Evolutionary conservation across 2,797 vertebrate genomes (phyloP).

Genomic region (Kryptopterus vitreolus): DNA sequence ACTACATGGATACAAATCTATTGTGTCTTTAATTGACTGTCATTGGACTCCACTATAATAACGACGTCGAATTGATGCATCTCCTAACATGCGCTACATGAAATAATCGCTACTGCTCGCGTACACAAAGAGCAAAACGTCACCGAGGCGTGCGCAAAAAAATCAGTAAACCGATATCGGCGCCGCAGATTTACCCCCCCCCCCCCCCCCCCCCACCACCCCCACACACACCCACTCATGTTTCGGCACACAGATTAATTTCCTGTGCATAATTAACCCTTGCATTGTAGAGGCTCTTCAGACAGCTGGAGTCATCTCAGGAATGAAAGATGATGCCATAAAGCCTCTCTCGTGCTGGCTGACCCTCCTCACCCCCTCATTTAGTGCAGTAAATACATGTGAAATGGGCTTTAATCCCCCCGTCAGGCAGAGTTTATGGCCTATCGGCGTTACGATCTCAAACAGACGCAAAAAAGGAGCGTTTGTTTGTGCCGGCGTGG

Average conservation of each 20-base stretch:
- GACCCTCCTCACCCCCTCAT: constrained; percentile 37
- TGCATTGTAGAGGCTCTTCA: constrained; percentile 5
- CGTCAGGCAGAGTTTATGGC: constrained; percentile 39
- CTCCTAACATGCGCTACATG: neutral
- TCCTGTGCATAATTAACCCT: constrained; percentile 33
- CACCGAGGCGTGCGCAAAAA: neutral
- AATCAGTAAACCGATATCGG: constrained; percentile 27
- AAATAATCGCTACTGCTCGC: neutral
- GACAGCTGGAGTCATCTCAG: constrained; percentile 1
- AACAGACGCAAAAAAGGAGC: constrained; percentile 11
- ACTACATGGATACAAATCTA: neutral
- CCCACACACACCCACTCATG: too few relatives aligned
- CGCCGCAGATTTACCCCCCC: too few relatives aligned
- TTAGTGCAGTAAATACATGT: constrained; percentile 43
- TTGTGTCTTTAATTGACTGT: neutral
- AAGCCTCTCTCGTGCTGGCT: constrained; percentile 20
- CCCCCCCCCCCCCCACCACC: too few relatives aligned
- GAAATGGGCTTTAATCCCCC: constrained; percentile 43
- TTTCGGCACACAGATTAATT: constrained; percentile 18
- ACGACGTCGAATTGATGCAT: neutral
- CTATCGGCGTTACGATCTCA: neutral
- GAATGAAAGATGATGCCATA: constrained; percentile 40
- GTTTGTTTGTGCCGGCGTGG: neutral
- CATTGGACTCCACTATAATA: neutral
- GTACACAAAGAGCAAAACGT: constrained; percentile 4